Evolutionary conservation across 2,888 invertebrate genomes (phyloP).

Genomic region (Cerceris rybyensis): DNA sequence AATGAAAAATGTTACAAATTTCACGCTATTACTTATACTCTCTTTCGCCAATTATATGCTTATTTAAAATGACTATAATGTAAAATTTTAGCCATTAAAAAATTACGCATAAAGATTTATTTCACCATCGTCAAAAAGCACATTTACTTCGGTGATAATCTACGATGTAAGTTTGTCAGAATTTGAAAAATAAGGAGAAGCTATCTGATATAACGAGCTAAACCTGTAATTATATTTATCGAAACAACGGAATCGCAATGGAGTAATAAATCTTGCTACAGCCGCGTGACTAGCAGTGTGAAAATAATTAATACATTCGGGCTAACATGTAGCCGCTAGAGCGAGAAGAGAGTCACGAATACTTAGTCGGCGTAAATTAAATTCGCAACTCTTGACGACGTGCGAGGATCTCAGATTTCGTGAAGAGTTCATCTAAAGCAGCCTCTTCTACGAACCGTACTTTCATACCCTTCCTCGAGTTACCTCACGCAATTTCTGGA

Average conservation of each 20-base stretch:
- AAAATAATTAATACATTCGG: conserved; percentile 25
- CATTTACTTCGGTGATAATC: too few relatives aligned
- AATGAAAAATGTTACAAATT: too few relatives aligned
- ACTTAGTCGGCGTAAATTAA: conserved; percentile 18
- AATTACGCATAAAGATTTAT: too few relatives aligned
- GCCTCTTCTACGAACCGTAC: not conserved
- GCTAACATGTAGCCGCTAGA: conserved; percentile 1
- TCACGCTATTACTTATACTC: too few relatives aligned
- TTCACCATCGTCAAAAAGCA: too few relatives aligned
- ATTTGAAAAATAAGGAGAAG: too few relatives aligned
- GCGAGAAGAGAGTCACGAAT: conserved; percentile 2
- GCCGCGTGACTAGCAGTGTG: conserved; percentile 4
- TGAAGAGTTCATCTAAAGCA: conserved; percentile 4
- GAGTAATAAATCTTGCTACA: conserved; percentile 16
- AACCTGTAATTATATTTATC: conserved; percentile 4
- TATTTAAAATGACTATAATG: too few relatives aligned
- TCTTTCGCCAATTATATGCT: too few relatives aligned
- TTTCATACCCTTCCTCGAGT: not conserved
- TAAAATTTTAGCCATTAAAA: too few relatives aligned
- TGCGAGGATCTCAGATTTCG: conserved; percentile 25
- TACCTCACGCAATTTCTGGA: conserved; percentile 27
- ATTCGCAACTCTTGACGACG: conserved; percentile 16
- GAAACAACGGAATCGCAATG: conserved; percentile 8
- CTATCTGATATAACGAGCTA: too few relatives aligned
- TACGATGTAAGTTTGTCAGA: too few relatives aligned